A percentile compares a stretch with the other conserved stretches of the same genome.
Evolutionary conservation across 2,888 invertebrate species (phyloP).

Genomic region (Temnothorax rugatulus): DNA sequence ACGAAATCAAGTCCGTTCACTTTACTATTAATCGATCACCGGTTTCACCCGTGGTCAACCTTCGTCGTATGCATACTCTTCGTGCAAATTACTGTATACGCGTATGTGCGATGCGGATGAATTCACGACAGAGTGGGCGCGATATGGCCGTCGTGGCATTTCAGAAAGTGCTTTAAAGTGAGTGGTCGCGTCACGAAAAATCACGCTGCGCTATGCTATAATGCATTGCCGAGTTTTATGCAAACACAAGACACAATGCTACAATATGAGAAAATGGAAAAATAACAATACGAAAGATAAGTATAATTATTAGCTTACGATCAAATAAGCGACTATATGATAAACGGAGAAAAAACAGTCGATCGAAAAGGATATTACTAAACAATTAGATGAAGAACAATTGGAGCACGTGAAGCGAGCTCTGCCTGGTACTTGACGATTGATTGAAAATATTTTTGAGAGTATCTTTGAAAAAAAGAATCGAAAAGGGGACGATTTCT

Average conservation of each 20-base stretch:
- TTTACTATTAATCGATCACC: slow-evolving; percentile 27
- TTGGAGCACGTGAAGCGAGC: not conserved
- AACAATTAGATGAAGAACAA: not conserved
- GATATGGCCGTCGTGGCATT: slow-evolving; percentile 58
- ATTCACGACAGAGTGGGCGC: slow-evolving; percentile 55
- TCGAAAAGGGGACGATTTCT: not conserved
- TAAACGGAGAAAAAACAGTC: not conserved
- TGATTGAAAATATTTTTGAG: not conserved
- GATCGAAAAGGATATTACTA: not conserved
- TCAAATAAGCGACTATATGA: not conserved
- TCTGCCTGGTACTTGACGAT: not conserved
- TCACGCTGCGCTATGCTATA: slow-evolving; percentile 16
- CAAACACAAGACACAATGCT: not conserved
- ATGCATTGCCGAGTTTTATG: slow-evolving; percentile 20
- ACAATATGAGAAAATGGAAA: not conserved
- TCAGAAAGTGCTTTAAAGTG: slow-evolving; percentile 65
- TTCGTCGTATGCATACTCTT: not conserved
- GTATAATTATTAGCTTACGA: not conserved
- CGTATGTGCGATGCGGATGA: slow-evolving; percentile 36
- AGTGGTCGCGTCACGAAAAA: slow-evolving; percentile 54
- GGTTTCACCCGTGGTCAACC: slow-evolving; percentile 31
- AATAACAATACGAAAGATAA: too few relatives aligned
- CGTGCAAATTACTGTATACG: slow-evolving; percentile 5
- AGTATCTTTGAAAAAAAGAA: not conserved
- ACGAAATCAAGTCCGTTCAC: slow-evolving; percentile 14